These are phyloP conservation scores for Euproctis similis DNA, from an alignment of 2,888 invertebrate genomes.

Conservation along the genomic window DNA sequence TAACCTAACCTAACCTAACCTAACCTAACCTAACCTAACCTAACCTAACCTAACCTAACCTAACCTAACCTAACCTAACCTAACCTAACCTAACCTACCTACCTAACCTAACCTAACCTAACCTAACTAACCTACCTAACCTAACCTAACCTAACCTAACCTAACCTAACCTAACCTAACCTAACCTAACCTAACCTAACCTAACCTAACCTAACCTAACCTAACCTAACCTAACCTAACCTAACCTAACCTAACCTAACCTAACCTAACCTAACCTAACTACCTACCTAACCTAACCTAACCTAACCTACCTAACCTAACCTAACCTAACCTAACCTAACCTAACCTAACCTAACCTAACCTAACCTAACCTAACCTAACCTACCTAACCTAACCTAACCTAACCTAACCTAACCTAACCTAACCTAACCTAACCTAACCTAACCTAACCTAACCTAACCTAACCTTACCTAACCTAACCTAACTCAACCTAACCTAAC, in stretches of 20 bases:
- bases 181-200: constrained; percentile 3
- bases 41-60: constrained; percentile 4
- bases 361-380: constrained; percentile 1
- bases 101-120: no score
- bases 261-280: no score
- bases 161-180: constrained; percentile 1
- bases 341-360: constrained; percentile 2
- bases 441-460: constrained; percentile 2
- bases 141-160: constrained; percentile 1
- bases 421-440: constrained; percentile 2
- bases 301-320: no score
- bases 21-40: constrained; percentile 6
- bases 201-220: constrained; percentile 4
- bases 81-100: constrained; percentile 4
- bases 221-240: constrained; percentile 4
- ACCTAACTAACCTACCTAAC: no score
- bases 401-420: constrained; percentile 2
- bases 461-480: background rate
- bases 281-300: background rate
- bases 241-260: no score
- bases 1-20: constrained; percentile 7
- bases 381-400: no score
- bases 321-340: constrained; percentile 2
- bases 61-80: constrained; percentile 2
- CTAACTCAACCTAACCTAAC: constrained; percentile 2